A percentile compares a stretch with the other conserved stretches of the same genome.
phyloP scores from a whole-genome alignment of 2,113 vertebrate genomes.

The Periophthalmus modestus region DNA sequence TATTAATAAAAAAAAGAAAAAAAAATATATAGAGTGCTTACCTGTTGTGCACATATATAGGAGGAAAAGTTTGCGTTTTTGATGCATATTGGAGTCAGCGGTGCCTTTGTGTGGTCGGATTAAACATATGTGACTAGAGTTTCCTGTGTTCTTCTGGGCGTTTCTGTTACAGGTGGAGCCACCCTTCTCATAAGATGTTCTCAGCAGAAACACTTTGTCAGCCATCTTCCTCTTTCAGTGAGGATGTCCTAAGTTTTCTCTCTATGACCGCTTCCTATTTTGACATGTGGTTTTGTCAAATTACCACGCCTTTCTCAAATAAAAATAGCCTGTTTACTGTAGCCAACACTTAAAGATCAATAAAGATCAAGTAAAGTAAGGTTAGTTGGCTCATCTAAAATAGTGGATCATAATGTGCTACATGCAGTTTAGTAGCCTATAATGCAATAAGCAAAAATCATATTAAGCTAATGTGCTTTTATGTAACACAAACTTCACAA shows the following conservation, averaged over 20 bases:
- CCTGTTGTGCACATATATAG: slow-evolving; percentile 43
- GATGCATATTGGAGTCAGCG: slow-evolving; percentile 30
- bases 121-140: neutral
- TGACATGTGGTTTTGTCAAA: neutral
- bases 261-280: neutral
- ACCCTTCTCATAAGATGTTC: neutral
- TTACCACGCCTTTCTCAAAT: neutral
- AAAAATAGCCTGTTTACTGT: neutral
- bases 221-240: neutral
- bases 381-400: too few species aligned
- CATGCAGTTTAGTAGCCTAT: too few species aligned
- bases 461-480: too few species aligned
- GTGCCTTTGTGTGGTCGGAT: neutral
- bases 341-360: neutral
- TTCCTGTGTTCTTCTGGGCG: slow-evolving; percentile 41
- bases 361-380: too few species aligned
- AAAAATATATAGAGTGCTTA: slow-evolving; percentile 34
- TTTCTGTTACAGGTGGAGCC: slow-evolving; percentile 14
- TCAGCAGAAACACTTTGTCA: neutral
- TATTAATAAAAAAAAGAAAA: neutral
- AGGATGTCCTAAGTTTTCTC: neutral
- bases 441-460: too few species aligned
- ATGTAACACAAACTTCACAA: too few species aligned
- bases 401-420: too few species aligned
- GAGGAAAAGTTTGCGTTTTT: neutral